Conservation (phyloP, 2,113 vertebrate genomes). For the Nannospalax galili region DNA sequence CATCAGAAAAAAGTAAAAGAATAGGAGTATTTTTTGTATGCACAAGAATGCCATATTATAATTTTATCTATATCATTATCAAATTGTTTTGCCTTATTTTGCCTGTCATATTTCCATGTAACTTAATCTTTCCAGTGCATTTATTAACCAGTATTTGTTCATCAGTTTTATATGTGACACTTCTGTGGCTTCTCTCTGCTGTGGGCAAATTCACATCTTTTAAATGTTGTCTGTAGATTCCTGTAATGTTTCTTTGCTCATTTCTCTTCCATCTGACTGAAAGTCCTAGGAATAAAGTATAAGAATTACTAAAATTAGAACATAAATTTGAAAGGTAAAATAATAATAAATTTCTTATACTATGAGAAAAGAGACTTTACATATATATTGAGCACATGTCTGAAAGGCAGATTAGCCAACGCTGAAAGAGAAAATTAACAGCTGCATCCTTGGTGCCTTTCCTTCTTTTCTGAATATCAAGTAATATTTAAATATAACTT, state of each 20-base stretch:
- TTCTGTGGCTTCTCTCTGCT: background rate
- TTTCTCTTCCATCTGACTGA: background rate
- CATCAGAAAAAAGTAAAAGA: background rate
- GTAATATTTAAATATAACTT: background rate
- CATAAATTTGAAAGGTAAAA: constrained; percentile 17
- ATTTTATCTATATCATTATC: background rate
- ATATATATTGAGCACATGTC: background rate
- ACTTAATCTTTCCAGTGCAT: background rate
- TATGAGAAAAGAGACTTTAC: background rate
- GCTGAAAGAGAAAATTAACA: constrained; percentile 1
- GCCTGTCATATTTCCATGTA: background rate
- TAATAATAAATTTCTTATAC: background rate
- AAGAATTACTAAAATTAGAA: constrained; percentile 5
- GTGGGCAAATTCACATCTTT: background rate
- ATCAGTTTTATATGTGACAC: background rate
- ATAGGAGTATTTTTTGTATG: background rate
- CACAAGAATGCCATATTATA: background rate
- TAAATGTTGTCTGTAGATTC: background rate
- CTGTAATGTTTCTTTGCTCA: background rate
- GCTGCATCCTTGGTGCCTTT: background rate
- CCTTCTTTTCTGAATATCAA: background rate
- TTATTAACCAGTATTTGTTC: background rate
- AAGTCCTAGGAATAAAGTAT: background rate
- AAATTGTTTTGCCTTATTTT: background rate
- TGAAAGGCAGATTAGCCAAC: background rate